Evolutionary conservation across 2,888 invertebrate species (phyloP).

Genomic region (Drosophila falleni): DNA sequence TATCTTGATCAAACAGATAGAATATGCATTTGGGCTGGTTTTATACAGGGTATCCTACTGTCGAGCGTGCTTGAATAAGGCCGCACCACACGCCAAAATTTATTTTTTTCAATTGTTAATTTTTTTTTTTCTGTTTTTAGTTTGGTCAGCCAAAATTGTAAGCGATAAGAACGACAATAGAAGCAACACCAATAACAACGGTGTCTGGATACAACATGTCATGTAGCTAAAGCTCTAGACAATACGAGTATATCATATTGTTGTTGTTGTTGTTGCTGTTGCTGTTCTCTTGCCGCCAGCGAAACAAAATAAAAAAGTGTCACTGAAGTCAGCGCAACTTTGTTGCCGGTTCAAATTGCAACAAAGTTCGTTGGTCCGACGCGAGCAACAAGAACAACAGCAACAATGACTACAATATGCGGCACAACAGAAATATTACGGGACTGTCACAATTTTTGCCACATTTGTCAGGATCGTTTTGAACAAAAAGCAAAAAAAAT

Average conservation of each 20-base stretch:
- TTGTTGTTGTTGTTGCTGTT: slow-evolving; percentile 23
- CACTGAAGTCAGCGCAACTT: slow-evolving; percentile 35
- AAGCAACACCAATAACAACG: slow-evolving; percentile 1
- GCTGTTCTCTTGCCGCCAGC: slow-evolving; percentile 8
- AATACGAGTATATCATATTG: slow-evolving; percentile 50
- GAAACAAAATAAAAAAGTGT: slow-evolving; percentile 42
- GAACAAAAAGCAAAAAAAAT: background rate
- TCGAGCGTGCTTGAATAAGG: no score
- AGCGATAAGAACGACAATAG: slow-evolving; percentile 28
- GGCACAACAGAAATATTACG: slow-evolving; percentile 42
- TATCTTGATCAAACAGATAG: no score
- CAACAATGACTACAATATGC: slow-evolving; percentile 13
- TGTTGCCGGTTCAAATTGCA: slow-evolving; percentile 39
- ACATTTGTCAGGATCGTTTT: slow-evolving; percentile 48
- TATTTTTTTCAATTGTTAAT: background rate
- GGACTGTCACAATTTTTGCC: slow-evolving; percentile 48
- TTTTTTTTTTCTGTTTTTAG: slow-evolving; percentile 1
- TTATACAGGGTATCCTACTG: no score
- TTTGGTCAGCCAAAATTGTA: slow-evolving; percentile 34
- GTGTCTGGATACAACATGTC: slow-evolving; percentile 17
- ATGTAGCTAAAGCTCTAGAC: slow-evolving; percentile 37
- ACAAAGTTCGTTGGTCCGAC: slow-evolving; percentile 28
- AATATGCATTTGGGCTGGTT: no score
- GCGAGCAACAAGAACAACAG: slow-evolving; percentile 2
- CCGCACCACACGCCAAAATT: no score